Evolutionary conservation across 2,888 invertebrate genomes (phyloP).

Genomic region (Nycteola revayana): DNA sequence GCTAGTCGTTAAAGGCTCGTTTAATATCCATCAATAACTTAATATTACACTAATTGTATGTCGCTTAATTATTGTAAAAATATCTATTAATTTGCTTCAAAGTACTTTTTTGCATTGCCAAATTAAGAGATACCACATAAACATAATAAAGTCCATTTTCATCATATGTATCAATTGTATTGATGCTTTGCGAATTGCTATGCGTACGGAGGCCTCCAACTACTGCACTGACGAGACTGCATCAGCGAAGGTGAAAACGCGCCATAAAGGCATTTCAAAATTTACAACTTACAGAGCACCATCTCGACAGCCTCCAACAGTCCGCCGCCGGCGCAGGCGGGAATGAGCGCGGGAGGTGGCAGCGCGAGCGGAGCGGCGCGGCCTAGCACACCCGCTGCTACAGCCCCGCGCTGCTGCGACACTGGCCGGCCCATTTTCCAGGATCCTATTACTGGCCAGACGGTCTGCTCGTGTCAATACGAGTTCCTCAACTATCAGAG

Average conservation of each 20-base stretch:
- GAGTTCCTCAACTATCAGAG: constrained; percentile 93
- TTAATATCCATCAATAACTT: constrained; percentile 62
- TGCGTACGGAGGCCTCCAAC: constrained; percentile 70
- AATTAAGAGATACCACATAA: constrained; percentile 43
- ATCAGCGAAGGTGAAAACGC: constrained; percentile 73
- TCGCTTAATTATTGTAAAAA: constrained; percentile 1
- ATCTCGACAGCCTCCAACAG: constrained; percentile 88
- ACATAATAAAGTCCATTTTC: constrained; percentile 41
- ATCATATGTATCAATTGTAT: constrained; percentile 10
- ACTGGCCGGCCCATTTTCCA: constrained; percentile 95
- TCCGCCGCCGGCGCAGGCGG: constrained; percentile 84
- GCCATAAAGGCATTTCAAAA: constrained; percentile 81
- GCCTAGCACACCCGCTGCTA: constrained; percentile 76
- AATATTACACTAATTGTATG: no score
- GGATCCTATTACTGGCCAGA: constrained; percentile 94
- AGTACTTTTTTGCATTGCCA: no score
- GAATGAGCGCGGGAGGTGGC: constrained; percentile 80
- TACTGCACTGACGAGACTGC: constrained; percentile 38
- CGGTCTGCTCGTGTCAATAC: constrained; percentile 95
- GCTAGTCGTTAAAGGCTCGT: constrained; percentile 74
- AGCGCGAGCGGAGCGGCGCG: constrained; percentile 77
- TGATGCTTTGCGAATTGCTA: constrained; percentile 59
- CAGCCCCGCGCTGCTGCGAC: constrained; percentile 91
- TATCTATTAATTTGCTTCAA: constrained; percentile 1
- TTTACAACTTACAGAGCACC: constrained; percentile 82